Conservation (phyloP, 2,797 vertebrate genomes). For the Leuciscus waleckii region DNA sequence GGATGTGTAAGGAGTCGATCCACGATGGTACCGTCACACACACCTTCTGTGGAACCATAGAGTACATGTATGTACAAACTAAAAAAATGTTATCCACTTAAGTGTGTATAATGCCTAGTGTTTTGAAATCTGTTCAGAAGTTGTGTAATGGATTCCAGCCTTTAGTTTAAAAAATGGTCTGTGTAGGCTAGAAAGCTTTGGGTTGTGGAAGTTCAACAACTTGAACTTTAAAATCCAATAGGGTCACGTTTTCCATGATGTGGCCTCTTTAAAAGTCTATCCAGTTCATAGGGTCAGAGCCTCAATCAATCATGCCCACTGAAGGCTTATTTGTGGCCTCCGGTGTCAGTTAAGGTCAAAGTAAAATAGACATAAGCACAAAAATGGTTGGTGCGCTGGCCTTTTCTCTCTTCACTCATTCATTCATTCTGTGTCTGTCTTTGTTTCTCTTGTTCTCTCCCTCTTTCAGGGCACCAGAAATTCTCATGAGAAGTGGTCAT, state of each 20-base stretch:
- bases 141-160: background rate
- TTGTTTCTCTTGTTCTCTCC: conserved; percentile 30
- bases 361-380: conserved; percentile 11
- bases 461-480: conserved; percentile 90
- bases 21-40: conserved; percentile 90
- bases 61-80: conserved; percentile 86
- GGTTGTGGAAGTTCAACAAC: background rate
- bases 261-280: conserved; percentile 17
- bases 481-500: conserved; percentile 94
- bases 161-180: background rate
- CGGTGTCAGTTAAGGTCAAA: conserved; percentile 13
- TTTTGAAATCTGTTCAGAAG: background rate
- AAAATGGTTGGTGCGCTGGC: background rate
- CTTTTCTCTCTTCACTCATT: conserved; percentile 13
- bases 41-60: conserved; percentile 92
- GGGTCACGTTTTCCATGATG: background rate
- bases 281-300: conserved; percentile 21
- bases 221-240: background rate
- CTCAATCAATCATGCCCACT: conserved; percentile 18
- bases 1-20: conserved; percentile 92
- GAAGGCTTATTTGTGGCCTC: conserved; percentile 12
- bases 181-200: background rate
- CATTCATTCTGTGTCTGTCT: background rate
- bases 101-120: background rate
- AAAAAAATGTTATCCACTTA: background rate